Conservation (phyloP, 2,888 invertebrate species). For the Vandiemenella viatica region DNA sequence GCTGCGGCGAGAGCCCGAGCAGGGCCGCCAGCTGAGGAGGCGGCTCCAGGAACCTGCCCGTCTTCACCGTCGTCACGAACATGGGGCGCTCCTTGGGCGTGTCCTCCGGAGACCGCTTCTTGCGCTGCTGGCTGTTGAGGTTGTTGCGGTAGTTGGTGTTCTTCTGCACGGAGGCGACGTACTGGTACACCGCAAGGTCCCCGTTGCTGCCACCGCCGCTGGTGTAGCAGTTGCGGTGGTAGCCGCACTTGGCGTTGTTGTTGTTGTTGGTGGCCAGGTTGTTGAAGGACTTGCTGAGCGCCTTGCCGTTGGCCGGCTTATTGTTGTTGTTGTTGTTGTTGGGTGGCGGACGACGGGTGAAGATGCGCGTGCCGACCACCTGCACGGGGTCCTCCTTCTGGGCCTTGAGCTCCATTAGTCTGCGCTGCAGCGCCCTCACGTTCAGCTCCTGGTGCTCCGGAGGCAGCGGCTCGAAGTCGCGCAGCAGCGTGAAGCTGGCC, state of each 20-base stretch:
- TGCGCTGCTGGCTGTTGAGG: neutral
- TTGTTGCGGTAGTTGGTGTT: neutral
- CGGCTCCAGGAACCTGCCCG: slow-evolving; percentile 63
- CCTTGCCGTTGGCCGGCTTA: slow-evolving; percentile 13
- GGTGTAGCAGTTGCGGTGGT: slow-evolving; percentile 15
- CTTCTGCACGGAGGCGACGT: neutral
- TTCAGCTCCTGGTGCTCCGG: neutral
- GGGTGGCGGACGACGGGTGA: neutral
- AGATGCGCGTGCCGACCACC: neutral
- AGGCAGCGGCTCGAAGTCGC: neutral
- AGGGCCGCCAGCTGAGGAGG: slow-evolving; percentile 48
- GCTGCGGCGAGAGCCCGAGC: neutral
- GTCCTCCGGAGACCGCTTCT: neutral
- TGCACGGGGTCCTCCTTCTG: neutral
- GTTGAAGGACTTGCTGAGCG: slow-evolving; percentile 3
- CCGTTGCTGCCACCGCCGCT: neutral
- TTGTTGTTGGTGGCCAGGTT: slow-evolving; percentile 1
- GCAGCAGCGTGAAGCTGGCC: slow-evolving; percentile 16
- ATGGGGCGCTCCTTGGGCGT: slow-evolving; percentile 23
- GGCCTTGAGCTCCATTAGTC: neutral
- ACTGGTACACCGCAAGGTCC: neutral
- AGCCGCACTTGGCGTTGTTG: slow-evolving; percentile 8
- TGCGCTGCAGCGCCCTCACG: neutral
- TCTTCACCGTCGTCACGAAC: slow-evolving; percentile 67
- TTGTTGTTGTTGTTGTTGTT: slow-evolving; percentile 14